Conservation (phyloP, 2,797 vertebrate genomes). For the Danio albolineatus region DNA sequence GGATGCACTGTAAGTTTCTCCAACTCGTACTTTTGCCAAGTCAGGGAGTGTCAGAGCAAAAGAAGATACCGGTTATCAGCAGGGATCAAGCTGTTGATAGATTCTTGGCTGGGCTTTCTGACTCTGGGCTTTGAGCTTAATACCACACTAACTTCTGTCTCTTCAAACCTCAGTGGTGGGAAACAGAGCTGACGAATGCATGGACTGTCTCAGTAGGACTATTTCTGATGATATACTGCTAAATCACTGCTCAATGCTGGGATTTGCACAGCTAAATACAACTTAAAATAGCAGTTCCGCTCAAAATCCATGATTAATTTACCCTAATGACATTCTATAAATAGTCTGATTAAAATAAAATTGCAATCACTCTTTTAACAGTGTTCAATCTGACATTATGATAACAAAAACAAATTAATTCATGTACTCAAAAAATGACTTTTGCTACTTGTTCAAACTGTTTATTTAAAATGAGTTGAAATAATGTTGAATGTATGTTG, state of each 20-base stretch:
- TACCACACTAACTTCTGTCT: conserved; percentile 15
- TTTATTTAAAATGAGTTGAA: too few species aligned
- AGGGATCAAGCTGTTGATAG: conserved; percentile 39
- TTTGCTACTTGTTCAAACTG: too few species aligned
- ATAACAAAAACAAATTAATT: too few species aligned
- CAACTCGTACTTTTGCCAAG: conserved; percentile 20
- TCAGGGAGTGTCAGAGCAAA: background rate
- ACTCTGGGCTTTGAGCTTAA: conserved; percentile 20
- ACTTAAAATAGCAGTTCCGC: background rate
- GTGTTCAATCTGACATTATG: too few species aligned
- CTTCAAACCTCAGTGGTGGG: conserved; percentile 1
- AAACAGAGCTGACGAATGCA: conserved; percentile 7
- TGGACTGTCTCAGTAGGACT: background rate
- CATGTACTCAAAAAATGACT: too few species aligned
- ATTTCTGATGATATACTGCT: background rate
- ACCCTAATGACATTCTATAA: background rate
- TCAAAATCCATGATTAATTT: background rate
- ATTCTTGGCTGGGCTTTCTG: conserved; percentile 20
- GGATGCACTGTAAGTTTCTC: conserved; percentile 18
- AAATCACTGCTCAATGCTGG: background rate
- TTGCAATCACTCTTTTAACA: too few species aligned
- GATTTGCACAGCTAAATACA: background rate
- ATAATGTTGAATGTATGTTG: too few species aligned
- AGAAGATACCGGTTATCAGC: conserved; percentile 14
- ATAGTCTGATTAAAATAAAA: too few species aligned